These are phyloP conservation scores for Enteromius fasciolatus DNA, from an alignment of 2,797 vertebrate species.

Conservation along the genomic window DNA sequence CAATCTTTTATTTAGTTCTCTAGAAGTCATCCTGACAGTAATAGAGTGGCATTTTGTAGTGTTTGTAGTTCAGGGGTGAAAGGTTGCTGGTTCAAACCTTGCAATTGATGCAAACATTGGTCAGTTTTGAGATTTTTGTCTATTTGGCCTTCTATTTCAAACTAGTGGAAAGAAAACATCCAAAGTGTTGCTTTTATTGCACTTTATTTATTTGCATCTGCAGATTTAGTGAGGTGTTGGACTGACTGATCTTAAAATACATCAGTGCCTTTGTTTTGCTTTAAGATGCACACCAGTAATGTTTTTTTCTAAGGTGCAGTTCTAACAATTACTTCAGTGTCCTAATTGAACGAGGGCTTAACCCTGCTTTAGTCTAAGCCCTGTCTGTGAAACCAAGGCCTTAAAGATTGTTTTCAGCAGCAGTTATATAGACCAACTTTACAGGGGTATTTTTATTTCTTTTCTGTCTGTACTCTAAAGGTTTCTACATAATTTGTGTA, in stretches of 20 bases:
- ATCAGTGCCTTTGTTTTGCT: no score
- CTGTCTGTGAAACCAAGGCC: no score
- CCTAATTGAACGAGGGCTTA: no score
- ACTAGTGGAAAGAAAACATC: neutral
- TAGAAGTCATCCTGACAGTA: neutral
- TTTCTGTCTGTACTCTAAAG: neutral
- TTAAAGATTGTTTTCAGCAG: neutral
- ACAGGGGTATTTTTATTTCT: neutral
- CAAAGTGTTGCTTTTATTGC: neutral
- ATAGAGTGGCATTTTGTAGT: neutral
- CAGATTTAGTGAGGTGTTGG: neutral
- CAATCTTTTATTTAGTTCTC: slow-evolving; percentile 2
- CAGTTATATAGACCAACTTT: neutral
- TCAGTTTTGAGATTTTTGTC: neutral
- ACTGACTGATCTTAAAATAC: no score
- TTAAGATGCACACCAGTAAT: no score
- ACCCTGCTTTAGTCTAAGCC: no score
- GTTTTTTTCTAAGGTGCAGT: no score
- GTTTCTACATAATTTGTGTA: neutral
- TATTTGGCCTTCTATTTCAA: neutral
- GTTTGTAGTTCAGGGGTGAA: neutral
- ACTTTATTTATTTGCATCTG: neutral
- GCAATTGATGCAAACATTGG: neutral
- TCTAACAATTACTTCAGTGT: neutral
- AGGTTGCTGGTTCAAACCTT: neutral